A percentile compares a stretch with the other conserved stretches of the same genome.
Conservation (phyloP, 2,888 invertebrate genomes). For the Muschampia plurimacula region DNA sequence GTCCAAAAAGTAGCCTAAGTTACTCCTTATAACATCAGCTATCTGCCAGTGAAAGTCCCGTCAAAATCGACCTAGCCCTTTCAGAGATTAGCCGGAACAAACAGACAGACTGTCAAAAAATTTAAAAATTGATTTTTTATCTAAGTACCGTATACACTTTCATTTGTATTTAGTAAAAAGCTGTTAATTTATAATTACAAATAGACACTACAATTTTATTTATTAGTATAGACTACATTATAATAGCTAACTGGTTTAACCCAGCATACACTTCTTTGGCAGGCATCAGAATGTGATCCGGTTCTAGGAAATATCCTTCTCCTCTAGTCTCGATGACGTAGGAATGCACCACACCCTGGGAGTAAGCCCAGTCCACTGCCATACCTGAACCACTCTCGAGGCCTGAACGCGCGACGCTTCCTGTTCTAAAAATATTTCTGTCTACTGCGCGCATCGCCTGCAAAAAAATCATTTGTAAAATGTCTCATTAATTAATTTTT, state of each 20-base stretch:
- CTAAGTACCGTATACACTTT: too few relatives aligned
- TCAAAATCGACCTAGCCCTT: too few relatives aligned
- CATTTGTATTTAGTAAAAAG: too few relatives aligned
- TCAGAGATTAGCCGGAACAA: too few relatives aligned
- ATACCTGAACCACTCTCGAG: slow-evolving; percentile 3
- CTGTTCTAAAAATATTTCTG: slow-evolving; percentile 6
- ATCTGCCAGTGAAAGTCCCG: too few relatives aligned
- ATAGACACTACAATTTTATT: too few relatives aligned
- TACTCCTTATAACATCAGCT: too few relatives aligned
- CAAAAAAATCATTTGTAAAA: too few relatives aligned
- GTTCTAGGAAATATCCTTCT: slow-evolving; percentile 12
- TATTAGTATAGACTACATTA: neutral
- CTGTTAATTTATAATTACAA: too few relatives aligned
- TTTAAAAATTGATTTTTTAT: neutral
- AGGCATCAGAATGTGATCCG: neutral
- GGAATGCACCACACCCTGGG: slow-evolving; percentile 13
- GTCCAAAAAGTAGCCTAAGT: too few relatives aligned
- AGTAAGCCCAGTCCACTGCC: slow-evolving; percentile 21
- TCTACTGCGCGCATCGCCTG: slow-evolving; percentile 16
- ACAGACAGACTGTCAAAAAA: too few relatives aligned
- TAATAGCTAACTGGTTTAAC: slow-evolving; percentile 5
- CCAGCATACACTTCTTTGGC: slow-evolving; percentile 13
- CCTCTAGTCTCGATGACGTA: slow-evolving; percentile 23
- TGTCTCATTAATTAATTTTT: too few relatives aligned
- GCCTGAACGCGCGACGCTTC: slow-evolving; percentile 10